These are phyloP conservation scores for Lipophrys pholis DNA, from an alignment of 2,113 vertebrate species.

Conservation along the genomic window DNA sequence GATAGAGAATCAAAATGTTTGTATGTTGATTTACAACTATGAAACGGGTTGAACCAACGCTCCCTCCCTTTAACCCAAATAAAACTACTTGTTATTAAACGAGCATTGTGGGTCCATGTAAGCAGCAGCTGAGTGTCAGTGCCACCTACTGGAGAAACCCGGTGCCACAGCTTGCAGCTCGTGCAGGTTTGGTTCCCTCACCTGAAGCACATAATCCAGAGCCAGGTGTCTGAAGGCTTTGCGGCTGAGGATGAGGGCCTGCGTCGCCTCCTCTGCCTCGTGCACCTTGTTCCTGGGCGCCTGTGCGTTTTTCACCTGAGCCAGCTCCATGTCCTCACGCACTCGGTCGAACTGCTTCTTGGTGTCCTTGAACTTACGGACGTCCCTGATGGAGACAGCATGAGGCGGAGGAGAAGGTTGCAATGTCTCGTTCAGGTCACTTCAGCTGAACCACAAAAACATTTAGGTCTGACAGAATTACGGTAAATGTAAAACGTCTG, in stretches of 20 bases:
- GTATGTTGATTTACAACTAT: too few relatives aligned
- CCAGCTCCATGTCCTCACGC: slow-evolving; percentile 95
- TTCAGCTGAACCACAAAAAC: background rate
- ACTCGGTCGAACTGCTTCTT: slow-evolving; percentile 99
- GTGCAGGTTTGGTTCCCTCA: slow-evolving; percentile 72
- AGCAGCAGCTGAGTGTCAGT: slow-evolving; percentile 28
- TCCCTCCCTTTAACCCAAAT: background rate
- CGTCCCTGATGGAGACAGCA: slow-evolving; percentile 84
- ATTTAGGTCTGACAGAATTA: background rate
- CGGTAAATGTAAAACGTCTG: background rate
- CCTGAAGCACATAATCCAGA: slow-evolving; percentile 97
- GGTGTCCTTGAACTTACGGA: slow-evolving; percentile 96
- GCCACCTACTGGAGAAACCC: slow-evolving; percentile 49
- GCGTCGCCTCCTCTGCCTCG: slow-evolving; percentile 94
- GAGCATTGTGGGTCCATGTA: background rate
- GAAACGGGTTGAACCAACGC: too few relatives aligned
- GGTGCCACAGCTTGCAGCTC: background rate
- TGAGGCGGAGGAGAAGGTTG: background rate
- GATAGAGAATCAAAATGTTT: too few relatives aligned
- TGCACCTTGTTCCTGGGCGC: slow-evolving; percentile 94
- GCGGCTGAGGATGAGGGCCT: slow-evolving; percentile 89
- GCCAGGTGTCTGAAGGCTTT: slow-evolving; percentile 96
- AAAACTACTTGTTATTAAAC: background rate
- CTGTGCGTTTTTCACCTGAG: slow-evolving; percentile 95
- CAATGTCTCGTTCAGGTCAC: background rate